phyloP scores from a whole-genome alignment of 2,113 vertebrate genomes.

The Prolemur simus region DNA sequence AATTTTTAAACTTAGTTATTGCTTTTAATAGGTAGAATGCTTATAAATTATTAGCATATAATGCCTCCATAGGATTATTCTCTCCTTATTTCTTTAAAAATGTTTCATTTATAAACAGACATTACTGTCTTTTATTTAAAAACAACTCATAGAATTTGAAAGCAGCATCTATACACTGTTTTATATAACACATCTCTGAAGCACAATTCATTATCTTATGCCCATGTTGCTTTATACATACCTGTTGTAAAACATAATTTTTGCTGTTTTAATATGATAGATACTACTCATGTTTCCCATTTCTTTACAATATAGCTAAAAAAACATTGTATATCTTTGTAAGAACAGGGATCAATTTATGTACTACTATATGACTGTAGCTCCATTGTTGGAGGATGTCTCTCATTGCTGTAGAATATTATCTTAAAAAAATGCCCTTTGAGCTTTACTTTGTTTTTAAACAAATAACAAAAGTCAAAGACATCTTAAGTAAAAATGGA shows the following conservation, averaged over 20 bases:
- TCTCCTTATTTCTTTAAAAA: slow-evolving; percentile 4
- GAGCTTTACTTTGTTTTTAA: not conserved
- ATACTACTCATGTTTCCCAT: not conserved
- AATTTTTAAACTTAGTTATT: slow-evolving; percentile 10
- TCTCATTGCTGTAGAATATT: not conserved
- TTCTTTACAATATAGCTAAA: not conserved
- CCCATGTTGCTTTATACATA: not conserved
- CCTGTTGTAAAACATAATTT: not conserved
- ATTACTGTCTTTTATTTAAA: not conserved
- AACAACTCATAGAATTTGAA: not conserved
- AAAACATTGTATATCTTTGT: not conserved
- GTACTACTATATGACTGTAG: not conserved
- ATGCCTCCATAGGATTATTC: not conserved
- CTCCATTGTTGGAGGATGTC: not conserved
- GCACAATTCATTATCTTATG: not conserved
- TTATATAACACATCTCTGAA: not conserved
- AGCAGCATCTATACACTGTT: not conserved
- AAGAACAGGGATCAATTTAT: not conserved
- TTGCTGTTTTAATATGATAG: not conserved
- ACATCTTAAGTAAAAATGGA: not conserved
- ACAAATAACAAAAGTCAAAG: not conserved
- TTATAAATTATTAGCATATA: not conserved
- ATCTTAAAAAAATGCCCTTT: not conserved
- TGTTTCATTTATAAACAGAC: not conserved
- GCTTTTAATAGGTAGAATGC: not conserved